These are phyloP conservation scores for Xerus inauris DNA, from an alignment of 2,113 vertebrate genomes.

Conservation along the genomic window DNA sequence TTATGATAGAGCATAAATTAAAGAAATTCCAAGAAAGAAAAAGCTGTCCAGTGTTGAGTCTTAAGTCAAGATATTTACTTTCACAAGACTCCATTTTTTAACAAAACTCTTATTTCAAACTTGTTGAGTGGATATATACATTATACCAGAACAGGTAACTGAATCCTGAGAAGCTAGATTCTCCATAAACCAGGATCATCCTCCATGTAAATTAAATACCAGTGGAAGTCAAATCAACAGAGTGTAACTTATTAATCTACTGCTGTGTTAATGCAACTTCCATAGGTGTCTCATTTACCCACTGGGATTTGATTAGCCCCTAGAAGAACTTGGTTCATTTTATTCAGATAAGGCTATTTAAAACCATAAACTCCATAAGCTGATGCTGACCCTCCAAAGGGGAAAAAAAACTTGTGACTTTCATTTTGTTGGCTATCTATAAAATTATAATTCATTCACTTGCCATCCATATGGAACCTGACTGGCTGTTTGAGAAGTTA, in stretches of 20 bases:
- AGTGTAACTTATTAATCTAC: constrained; percentile 57
- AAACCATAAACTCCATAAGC: constrained; percentile 42
- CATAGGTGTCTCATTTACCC: constrained; percentile 54
- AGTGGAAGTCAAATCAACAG: constrained; percentile 53
- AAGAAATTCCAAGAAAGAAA: constrained; percentile 37
- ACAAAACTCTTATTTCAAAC: background rate
- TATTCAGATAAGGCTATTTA: constrained; percentile 28
- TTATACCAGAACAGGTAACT: constrained; percentile 18
- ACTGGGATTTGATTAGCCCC: constrained; percentile 5
- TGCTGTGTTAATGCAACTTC: constrained; percentile 57
- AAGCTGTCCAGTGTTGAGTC: constrained; percentile 24
- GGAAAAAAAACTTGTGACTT: background rate
- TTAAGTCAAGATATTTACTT: background rate
- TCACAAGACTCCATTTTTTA: constrained; percentile 11
- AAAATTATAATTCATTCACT: constrained; percentile 56
- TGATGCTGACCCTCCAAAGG: constrained; percentile 18
- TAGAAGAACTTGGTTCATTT: constrained; percentile 29
- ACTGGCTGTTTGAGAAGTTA: background rate
- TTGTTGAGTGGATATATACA: background rate
- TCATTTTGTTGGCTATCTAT: constrained; percentile 36
- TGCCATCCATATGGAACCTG: background rate
- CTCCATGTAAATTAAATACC: constrained; percentile 44
- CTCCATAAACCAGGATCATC: background rate
- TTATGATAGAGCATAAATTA: background rate
- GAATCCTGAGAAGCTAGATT: background rate